Evolutionary conservation across 1,140 invertebrate species (phyloP).

Genomic region (Thrips palmi): DNA sequence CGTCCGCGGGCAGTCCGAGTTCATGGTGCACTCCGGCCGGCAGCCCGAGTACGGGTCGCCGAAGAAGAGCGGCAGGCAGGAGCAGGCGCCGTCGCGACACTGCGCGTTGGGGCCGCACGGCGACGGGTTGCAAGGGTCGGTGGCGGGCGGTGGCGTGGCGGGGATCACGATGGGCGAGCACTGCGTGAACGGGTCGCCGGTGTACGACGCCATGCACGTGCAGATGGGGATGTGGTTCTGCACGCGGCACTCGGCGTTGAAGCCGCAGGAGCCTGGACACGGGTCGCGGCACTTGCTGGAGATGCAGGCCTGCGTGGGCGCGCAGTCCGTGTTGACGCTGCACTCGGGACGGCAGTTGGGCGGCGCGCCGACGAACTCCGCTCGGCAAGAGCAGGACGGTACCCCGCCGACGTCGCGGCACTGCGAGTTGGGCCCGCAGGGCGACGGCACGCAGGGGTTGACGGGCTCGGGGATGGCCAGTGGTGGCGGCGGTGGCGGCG

Average conservation of each 20-base stretch:
- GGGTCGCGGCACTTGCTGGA: constrained; percentile 48
- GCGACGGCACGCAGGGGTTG: constrained; percentile 19
- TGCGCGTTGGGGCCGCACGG: constrained; percentile 58
- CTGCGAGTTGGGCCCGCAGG: constrained; percentile 31
- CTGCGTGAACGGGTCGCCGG: constrained; percentile 39
- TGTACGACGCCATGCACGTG: constrained; percentile 37
- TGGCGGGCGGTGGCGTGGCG: background rate
- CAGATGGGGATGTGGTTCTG: constrained; percentile 58
- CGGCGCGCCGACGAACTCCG: constrained; percentile 31
- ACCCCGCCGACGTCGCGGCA: constrained; percentile 26
- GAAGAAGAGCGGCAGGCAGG: constrained; percentile 51
- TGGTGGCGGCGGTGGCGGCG: constrained; percentile 8
- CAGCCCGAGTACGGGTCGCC: constrained; percentile 48
- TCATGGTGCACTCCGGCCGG: constrained; percentile 66
- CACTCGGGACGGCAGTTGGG: constrained; percentile 37
- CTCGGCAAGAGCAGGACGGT: constrained; percentile 34
- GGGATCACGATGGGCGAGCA: constrained; percentile 20
- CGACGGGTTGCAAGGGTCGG: constrained; percentile 54
- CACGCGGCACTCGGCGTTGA: constrained; percentile 49
- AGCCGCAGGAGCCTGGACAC: constrained; percentile 46
- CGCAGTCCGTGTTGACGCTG: constrained; percentile 31
- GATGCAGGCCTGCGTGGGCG: constrained; percentile 32
- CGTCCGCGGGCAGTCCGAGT: constrained; percentile 59
- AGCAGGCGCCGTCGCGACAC: constrained; percentile 52
- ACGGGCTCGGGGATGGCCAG: background rate